phyloP scores from a whole-genome alignment of 2,888 invertebrate genomes.

The Julus scandinavius region DNA sequence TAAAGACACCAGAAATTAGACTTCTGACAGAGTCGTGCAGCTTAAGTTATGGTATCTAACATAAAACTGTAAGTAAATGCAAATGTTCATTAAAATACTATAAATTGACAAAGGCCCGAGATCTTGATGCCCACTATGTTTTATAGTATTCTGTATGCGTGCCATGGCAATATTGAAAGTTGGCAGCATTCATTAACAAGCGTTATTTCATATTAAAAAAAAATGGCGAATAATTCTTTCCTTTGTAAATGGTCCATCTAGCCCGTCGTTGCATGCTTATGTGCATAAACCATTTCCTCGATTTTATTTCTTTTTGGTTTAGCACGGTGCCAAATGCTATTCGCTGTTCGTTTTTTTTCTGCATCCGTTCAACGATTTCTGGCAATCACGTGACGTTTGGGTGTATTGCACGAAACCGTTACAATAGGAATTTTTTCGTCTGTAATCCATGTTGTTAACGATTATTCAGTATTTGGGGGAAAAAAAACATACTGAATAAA shows the following conservation, averaged over 20 bases:
- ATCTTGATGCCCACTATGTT: too few species aligned
- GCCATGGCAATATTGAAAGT: not conserved
- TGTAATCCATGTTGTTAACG: not conserved
- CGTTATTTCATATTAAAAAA: not conserved
- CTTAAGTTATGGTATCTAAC: too few species aligned
- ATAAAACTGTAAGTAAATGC: too few species aligned
- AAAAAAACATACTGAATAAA: not conserved
- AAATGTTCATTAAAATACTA: too few species aligned
- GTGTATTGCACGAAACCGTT: not conserved
- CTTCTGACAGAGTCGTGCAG: too few species aligned
- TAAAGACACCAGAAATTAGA: too few species aligned
- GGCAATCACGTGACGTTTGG: not conserved
- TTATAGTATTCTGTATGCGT: not conserved
- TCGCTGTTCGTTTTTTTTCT: not conserved
- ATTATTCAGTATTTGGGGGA: not conserved
- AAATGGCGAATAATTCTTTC: not conserved
- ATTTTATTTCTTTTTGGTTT: conserved; percentile 13
- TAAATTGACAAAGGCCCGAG: too few species aligned
- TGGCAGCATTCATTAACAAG: not conserved
- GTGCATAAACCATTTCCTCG: conserved; percentile 23
- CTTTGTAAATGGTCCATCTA: not conserved
- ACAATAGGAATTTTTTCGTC: not conserved
- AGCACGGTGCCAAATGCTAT: not conserved
- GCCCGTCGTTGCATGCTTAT: not conserved
- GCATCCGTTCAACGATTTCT: not conserved